Base-by-base conservation (phyloP, 2,797 vertebrate genomes). In the Rhodeus uyekii region DNA sequence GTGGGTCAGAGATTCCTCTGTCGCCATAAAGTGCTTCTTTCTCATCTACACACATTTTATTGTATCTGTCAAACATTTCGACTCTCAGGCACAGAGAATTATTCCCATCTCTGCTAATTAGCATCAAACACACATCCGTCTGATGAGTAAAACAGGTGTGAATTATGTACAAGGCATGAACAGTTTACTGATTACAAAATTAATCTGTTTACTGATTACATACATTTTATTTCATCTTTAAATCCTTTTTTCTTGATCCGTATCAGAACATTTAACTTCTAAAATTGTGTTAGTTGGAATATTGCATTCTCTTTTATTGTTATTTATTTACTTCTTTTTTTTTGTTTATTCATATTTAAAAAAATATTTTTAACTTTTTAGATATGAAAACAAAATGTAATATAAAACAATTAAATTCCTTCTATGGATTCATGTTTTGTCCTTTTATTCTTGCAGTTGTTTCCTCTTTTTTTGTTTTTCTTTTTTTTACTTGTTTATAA, bases 71-170 rank as follows among this genome's bases (percentile, higher is more conserved):
- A 34, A 55, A 58, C 24, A 60, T 27, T 60, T 39, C 3, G 38
- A 75, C 36, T 69, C 24, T 68, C 18, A 32, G 50, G 48, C 48
- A 16, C 24, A 58, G 65, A 80, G 19, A 44, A 60, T 71, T 3
- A 60, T 68, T 60, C 53, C 50, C 50, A 71, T 71, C 61, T 78
- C 50, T 58, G 27, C 78, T 34, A 69, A 80, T 80, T 36, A 72
- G 29, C 53, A 72, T 27, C 22, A 48, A 72, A 48, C 29, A 22
- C 53, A 7, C 55, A 24, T 73, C 55, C 38, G 36, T 69, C 27
- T 24, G 67, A 34, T 46, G 53, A 46, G 63, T 27, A 39, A 71
- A 80, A 80, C 78, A 44, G 50, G 65, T 80, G 50, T 69, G 78
- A 79, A 60, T 24, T 34, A 60, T 71, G 65, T 55, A 55, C 10